These are phyloP conservation scores for Drosophila neotestacea DNA, from an alignment of 2,888 invertebrate genomes.

Conservation along the genomic window DNA sequence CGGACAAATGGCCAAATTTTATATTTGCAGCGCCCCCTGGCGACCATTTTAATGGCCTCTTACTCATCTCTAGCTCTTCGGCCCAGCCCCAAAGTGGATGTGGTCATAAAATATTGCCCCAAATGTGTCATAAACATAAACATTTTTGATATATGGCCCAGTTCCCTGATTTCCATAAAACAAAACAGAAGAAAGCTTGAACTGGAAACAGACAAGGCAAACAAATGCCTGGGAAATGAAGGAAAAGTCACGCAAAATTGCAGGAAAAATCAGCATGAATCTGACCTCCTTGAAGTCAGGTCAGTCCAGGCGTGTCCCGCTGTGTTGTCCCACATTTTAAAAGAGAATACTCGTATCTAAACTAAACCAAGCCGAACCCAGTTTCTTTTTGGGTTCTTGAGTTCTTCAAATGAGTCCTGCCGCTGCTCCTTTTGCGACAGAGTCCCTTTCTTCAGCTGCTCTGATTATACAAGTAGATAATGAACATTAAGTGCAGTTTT, in stretches of 20 bases:
- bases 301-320: constrained; percentile 31
- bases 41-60: constrained; percentile 30
- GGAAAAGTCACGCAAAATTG: constrained; percentile 58
- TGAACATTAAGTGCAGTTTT: constrained; percentile 19
- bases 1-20: constrained; percentile 38
- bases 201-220: constrained; percentile 22
- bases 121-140: constrained; percentile 69
- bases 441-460: constrained; percentile 3
- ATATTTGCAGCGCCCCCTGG: constrained; percentile 48
- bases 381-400: constrained; percentile 3
- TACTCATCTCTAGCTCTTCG: constrained; percentile 11
- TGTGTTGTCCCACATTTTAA: constrained; percentile 30
- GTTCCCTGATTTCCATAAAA: constrained; percentile 26
- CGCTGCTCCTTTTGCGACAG: constrained; percentile 14
- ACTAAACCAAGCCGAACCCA: constrained; percentile 19
- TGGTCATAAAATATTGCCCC: constrained; percentile 46
- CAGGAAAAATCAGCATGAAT: constrained; percentile 52
- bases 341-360: constrained; percentile 4
- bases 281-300: constrained; percentile 37
- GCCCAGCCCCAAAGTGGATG: constrained; percentile 13
- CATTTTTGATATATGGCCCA: constrained; percentile 45
- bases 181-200: background rate
- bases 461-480: constrained; percentile 21
- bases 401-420: constrained; percentile 20
- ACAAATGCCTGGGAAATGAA: constrained; percentile 5